Percentiles rank a stretch among this genome's conserved stretches.
Conservation (phyloP, 2,797 vertebrate species). For the Cyclura pinguis region DNA sequence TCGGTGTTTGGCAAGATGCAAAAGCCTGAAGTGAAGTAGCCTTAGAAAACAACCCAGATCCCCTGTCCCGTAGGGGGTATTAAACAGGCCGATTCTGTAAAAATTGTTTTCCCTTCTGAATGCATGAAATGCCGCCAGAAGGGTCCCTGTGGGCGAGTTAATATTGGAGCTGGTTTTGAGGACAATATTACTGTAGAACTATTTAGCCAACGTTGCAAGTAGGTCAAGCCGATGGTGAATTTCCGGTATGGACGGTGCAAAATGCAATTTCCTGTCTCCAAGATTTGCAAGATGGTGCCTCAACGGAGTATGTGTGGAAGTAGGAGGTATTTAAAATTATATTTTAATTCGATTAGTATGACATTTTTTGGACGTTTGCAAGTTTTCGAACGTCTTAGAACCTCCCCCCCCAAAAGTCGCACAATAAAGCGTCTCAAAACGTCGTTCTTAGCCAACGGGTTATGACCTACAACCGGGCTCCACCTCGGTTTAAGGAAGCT, state of each 20-base stretch:
- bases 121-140: no score
- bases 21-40: not conserved
- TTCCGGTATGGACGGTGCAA: not conserved
- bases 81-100: not conserved
- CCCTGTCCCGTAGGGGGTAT: not conserved
- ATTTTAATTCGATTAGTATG: not conserved
- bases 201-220: not conserved
- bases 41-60: not conserved
- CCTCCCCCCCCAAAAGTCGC: not conserved
- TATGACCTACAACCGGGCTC: not conserved
- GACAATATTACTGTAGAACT: not conserved
- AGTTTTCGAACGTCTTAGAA: not conserved
- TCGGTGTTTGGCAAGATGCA: not conserved
- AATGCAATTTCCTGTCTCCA: conserved; percentile 15
- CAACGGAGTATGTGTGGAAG: not conserved
- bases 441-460: not conserved
- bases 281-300: conserved; percentile 12
- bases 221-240: not conserved
- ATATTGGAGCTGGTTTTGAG: not conserved
- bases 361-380: not conserved
- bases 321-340: not conserved
- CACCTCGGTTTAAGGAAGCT: not conserved
- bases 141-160: not conserved
- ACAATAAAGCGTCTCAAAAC: not conserved
- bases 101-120: not conserved